A percentile compares a stretch with the other conserved stretches of the same genome.
These are phyloP conservation scores for Crossoptilon crossoptilon DNA, from an alignment of 2,797 vertebrate genomes.

Conservation along the genomic window DNA sequence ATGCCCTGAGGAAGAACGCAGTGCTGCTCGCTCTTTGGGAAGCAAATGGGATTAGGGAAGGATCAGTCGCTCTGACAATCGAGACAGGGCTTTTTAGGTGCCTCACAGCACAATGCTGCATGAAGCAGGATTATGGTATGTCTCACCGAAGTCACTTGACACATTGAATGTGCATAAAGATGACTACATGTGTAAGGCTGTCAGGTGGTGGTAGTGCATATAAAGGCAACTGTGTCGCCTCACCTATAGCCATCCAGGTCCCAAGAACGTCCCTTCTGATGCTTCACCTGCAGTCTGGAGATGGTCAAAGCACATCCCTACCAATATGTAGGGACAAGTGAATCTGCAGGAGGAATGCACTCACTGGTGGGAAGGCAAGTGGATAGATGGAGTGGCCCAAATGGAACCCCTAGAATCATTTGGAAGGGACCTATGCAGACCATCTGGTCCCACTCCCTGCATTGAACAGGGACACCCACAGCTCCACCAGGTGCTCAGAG, in stretches of 20 bases:
- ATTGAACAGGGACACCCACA: no score
- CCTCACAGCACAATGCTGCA: not conserved
- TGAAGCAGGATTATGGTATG: conserved; percentile 41
- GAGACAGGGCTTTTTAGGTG: conserved; percentile 3
- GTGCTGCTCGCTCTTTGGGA: not conserved
- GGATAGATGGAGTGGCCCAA: not conserved
- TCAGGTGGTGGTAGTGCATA: not conserved
- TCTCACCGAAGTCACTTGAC: not conserved
- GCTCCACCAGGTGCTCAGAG: no score
- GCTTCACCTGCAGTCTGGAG: not conserved
- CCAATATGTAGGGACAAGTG: accelerated
- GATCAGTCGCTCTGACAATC: conserved; percentile 31
- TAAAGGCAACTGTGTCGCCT: not conserved
- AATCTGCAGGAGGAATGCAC: not conserved
- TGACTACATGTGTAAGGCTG: not conserved
- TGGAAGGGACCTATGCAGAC: no score
- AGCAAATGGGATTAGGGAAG: conserved; percentile 54
- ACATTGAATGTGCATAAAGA: not conserved
- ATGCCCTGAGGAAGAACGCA: not conserved
- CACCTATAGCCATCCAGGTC: not conserved
- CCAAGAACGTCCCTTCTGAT: not conserved
- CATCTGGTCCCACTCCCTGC: no score
- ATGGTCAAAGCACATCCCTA: not conserved
- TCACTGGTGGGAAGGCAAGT: accelerated
- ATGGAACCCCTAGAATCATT: not conserved